Conservation (phyloP, 2,797 vertebrate genomes). For the Ibycter americanus region DNA sequence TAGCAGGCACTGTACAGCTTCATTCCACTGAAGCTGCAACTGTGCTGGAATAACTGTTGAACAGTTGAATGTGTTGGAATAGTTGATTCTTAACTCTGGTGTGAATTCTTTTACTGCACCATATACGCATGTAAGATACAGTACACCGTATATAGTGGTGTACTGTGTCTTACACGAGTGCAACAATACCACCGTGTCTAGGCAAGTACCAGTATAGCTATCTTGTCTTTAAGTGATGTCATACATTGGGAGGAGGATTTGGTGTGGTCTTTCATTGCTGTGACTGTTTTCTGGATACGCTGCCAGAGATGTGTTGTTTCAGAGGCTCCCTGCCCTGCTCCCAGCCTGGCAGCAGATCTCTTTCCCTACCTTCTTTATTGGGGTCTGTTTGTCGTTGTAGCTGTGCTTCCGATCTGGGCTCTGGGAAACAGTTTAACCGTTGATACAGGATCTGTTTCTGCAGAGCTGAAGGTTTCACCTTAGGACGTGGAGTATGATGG, state of each 20-base stretch:
- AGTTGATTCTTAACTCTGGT: background rate
- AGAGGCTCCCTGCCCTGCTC: background rate
- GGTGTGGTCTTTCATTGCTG: background rate
- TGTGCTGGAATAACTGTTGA: background rate
- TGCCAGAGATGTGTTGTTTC: background rate
- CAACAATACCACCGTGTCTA: background rate
- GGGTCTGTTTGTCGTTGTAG: background rate
- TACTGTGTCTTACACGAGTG: background rate
- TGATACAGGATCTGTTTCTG: background rate
- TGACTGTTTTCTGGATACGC: background rate
- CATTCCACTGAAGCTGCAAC: fast-evolving
- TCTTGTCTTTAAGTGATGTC: background rate
- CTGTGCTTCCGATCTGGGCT: background rate
- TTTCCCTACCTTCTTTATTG: background rate
- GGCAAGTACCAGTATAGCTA: background rate
- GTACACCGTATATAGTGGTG: background rate
- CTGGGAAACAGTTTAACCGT: background rate
- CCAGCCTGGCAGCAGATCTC: background rate
- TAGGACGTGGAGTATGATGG: background rate
- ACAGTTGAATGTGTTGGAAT: background rate
- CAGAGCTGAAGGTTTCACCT: background rate
- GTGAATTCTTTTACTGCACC: background rate
- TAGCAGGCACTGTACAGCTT: background rate
- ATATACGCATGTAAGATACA: background rate
- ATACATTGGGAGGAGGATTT: background rate